phyloP scores from a whole-genome alignment of 2,797 vertebrate species.

The Lacerta bilineata region DNA sequence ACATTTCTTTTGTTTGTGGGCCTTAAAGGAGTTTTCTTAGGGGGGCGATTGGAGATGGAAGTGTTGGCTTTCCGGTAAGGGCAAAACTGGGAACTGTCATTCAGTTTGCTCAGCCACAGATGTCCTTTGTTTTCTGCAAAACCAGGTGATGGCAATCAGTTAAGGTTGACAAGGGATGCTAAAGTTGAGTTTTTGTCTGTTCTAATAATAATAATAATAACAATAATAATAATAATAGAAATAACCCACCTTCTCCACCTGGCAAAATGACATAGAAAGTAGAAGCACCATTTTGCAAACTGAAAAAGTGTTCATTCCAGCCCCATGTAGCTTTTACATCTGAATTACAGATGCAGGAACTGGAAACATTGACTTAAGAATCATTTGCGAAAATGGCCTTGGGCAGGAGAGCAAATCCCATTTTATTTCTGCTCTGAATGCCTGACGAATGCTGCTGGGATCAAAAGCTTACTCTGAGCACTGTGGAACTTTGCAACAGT shows the following conservation, averaged over 20 bases:
- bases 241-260: too few relatives aligned
- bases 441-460: slow-evolving; percentile 13
- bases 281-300: background rate
- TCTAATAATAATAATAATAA: background rate
- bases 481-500: slow-evolving; percentile 10
- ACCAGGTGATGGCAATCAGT: background rate
- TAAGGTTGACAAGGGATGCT: background rate
- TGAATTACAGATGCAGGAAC: slow-evolving; percentile 16
- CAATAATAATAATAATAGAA: too few relatives aligned
- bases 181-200: background rate
- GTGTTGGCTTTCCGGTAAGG: background rate
- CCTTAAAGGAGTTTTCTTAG: background rate
- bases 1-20: background rate
- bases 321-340: background rate
- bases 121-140: background rate
- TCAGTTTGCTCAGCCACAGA: background rate
- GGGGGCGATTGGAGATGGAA: background rate
- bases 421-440: slow-evolving; percentile 24
- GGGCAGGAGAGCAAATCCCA: slow-evolving; percentile 16
- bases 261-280: background rate
- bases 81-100: background rate
- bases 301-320: background rate
- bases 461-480: slow-evolving; percentile 28
- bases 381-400: slow-evolving; percentile 4
- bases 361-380: slow-evolving; percentile 19